A percentile compares a stretch with the other conserved stretches of the same genome.
Conservation (phyloP, 2,113 vertebrate species). For the Anthoscopus minutus region DNA sequence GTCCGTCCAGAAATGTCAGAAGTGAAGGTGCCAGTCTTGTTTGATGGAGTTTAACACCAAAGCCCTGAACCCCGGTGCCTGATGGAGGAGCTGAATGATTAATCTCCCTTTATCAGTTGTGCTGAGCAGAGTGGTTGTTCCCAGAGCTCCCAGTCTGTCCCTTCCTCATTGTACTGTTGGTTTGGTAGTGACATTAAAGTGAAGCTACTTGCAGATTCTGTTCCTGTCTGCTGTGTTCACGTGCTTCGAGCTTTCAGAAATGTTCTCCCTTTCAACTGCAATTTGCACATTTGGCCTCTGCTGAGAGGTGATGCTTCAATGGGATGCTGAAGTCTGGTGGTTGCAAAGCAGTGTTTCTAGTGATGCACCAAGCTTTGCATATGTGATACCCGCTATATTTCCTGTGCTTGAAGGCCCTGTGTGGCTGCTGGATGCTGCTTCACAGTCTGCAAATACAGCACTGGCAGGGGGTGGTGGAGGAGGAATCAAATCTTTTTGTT, state of each 20-base stretch:
- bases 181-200: not conserved
- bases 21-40: not conserved
- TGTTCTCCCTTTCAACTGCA: slow-evolving; percentile 24
- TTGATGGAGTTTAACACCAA: not conserved
- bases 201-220: not conserved
- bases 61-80: not conserved
- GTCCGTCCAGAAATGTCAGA: not conserved
- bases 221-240: not conserved
- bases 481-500: not conserved
- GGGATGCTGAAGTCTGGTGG: not conserved
- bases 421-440: not conserved
- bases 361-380: not conserved
- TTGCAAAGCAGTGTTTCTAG: not conserved
- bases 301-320: slow-evolving; percentile 23
- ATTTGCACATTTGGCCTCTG: slow-evolving; percentile 30
- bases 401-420: not conserved
- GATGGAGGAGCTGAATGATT: not conserved
- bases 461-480: not conserved
- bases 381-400: not conserved
- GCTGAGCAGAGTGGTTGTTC: not conserved
- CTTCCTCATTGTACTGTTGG: not conserved
- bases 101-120: not conserved
- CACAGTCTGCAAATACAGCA: not conserved
- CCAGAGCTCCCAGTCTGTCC: not conserved
- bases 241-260: not conserved